Evolutionary conservation across 1,140 invertebrate genomes (phyloP).

Genomic region (Conus betulinus): DNA sequence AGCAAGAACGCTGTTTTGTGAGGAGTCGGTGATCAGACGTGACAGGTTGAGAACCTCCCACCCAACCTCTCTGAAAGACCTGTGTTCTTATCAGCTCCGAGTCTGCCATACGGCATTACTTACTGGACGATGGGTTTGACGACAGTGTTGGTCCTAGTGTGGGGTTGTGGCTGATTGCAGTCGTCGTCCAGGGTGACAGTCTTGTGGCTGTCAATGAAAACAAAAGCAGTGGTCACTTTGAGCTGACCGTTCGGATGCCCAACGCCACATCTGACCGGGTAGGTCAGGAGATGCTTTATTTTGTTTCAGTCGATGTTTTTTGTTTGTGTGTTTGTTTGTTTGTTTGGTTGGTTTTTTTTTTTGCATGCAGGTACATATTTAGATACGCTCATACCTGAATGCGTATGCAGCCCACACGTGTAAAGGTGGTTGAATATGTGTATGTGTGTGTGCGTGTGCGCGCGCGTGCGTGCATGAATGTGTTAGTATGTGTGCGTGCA

Average conservation of each 20-base stretch:
- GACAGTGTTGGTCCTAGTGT: no score
- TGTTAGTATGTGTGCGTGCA: background rate
- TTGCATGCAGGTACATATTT: no score
- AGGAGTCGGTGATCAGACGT: no score
- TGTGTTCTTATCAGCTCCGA: no score
- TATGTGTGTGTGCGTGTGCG: background rate
- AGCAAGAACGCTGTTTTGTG: no score
- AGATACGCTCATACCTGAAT: no score
- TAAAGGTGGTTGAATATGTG: background rate
- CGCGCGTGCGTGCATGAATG: background rate
- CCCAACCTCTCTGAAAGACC: background rate
- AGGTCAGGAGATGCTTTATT: background rate
- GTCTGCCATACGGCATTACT: no score
- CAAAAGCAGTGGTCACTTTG: background rate
- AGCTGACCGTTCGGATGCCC: conserved; percentile 32
- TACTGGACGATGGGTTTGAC: no score
- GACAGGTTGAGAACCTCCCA: no score
- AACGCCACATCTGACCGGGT: conserved; percentile 14
- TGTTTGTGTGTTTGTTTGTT: no score
- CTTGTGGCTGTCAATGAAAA: background rate
- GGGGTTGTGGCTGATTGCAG: no score
- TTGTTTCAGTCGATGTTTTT: background rate
- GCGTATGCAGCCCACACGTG: background rate
- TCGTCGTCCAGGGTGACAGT: background rate
- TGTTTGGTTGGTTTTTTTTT: no score